phyloP scores from a whole-genome alignment of 2,888 invertebrate species.

The Cosmia trapezina region DNA sequence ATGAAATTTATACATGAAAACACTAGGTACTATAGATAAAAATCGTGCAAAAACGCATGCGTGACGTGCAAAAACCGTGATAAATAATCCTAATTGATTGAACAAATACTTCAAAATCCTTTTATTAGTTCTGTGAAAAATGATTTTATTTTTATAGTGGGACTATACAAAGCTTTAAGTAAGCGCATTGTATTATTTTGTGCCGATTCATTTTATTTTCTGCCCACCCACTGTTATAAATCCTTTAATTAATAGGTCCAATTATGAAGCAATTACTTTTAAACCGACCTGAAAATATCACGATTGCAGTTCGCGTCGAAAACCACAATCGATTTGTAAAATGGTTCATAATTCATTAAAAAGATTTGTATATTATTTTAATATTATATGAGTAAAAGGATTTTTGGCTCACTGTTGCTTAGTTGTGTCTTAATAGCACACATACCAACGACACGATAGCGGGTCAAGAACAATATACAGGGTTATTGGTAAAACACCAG shows the following conservation, averaged over 20 bases:
- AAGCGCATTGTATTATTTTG: slow-evolving; percentile 44
- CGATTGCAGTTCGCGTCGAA: slow-evolving; percentile 40
- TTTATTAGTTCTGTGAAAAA: slow-evolving; percentile 36
- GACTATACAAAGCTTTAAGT: slow-evolving; percentile 24
- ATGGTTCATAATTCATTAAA: slow-evolving; percentile 41
- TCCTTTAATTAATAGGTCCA: slow-evolving; percentile 53
- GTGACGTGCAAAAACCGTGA: slow-evolving; percentile 27
- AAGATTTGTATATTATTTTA: slow-evolving; percentile 1
- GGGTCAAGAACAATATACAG: no score
- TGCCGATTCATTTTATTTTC: slow-evolving; percentile 46
- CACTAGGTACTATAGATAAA: background rate
- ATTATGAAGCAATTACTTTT: slow-evolving; percentile 60
- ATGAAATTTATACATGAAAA: background rate
- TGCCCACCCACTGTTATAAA: slow-evolving; percentile 42
- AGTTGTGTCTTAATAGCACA: background rate
- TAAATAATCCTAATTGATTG: slow-evolving; percentile 55
- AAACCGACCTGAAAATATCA: slow-evolving; percentile 48
- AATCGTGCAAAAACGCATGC: background rate
- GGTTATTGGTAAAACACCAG: no score
- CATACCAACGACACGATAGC: no score
- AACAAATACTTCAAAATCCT: slow-evolving; percentile 34
- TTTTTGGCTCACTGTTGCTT: background rate
- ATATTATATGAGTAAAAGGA: background rate
- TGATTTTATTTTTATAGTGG: slow-evolving; percentile 32
- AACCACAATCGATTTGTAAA: slow-evolving; percentile 49